phyloP scores from a whole-genome alignment of 1,140 invertebrate genomes.

The Zaprionus ornatus region DNA sequence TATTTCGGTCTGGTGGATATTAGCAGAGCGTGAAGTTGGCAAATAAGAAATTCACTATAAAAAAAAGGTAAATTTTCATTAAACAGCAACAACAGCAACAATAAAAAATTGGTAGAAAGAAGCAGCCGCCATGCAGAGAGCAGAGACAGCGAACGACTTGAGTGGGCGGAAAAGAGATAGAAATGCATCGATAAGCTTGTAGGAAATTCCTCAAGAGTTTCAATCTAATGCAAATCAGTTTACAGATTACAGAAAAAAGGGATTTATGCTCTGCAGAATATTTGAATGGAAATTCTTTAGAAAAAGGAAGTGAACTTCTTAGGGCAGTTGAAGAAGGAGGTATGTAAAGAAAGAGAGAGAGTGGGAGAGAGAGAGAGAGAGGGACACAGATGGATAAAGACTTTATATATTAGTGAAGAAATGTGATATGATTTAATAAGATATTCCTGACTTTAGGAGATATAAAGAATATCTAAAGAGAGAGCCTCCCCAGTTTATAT shows the following conservation, averaged over 20 bases:
- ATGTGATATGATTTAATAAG: no score
- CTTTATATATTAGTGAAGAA: no score
- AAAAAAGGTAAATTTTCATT: slow-evolving; percentile 74
- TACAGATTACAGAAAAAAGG: background rate
- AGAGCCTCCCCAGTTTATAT: no score
- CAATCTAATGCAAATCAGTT: slow-evolving; percentile 11
- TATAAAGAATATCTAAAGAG: no score
- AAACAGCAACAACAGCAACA: slow-evolving; percentile 56
- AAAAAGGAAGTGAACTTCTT: background rate
- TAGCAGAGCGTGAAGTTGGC: slow-evolving; percentile 84
- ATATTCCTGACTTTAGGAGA: no score
- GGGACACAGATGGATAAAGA: background rate
- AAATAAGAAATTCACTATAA: slow-evolving; percentile 81
- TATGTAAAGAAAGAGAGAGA: background rate
- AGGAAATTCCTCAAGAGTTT: slow-evolving; percentile 13
- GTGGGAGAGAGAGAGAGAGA: background rate
- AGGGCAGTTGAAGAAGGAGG: background rate
- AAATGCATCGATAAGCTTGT: slow-evolving; percentile 34
- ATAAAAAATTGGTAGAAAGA: slow-evolving; percentile 33
- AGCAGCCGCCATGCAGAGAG: slow-evolving; percentile 34
- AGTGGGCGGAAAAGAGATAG: slow-evolving; percentile 26
- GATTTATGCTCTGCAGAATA: slow-evolving; percentile 11
- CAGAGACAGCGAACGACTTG: slow-evolving; percentile 31
- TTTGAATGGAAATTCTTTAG: background rate
- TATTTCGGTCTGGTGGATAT: slow-evolving; percentile 84